These are phyloP conservation scores for Thereva nobilitata DNA, from an alignment of 2,888 invertebrate genomes.

Conservation along the genomic window DNA sequence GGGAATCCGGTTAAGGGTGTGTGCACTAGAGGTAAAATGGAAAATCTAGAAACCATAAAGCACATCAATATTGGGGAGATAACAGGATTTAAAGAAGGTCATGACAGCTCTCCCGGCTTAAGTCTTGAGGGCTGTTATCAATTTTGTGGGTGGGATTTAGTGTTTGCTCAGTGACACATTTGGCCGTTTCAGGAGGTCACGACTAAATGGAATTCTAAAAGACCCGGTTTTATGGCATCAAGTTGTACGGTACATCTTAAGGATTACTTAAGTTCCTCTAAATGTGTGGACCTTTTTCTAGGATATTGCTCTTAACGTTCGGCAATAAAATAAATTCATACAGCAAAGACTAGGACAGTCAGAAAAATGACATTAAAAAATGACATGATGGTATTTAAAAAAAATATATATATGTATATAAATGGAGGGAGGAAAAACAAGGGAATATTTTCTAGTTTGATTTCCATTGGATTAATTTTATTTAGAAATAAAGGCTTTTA, in stretches of 20 bases:
- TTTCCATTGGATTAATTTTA: too few species aligned
- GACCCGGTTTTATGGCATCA: background rate
- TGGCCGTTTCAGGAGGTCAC: slow-evolving; percentile 6
- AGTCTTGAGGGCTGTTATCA: slow-evolving; percentile 37
- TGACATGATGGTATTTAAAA: too few species aligned
- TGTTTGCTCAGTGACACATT: slow-evolving; percentile 26
- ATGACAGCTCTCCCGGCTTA: slow-evolving; percentile 37
- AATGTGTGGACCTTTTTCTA: too few species aligned
- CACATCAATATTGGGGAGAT: slow-evolving; percentile 39
- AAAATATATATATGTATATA: too few species aligned
- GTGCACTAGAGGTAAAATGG: background rate
- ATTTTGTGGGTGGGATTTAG: slow-evolving; percentile 31
- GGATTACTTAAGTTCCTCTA: too few species aligned
- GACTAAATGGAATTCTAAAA: background rate
- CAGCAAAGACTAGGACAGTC: too few species aligned
- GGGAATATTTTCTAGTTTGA: too few species aligned
- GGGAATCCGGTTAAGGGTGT: background rate
- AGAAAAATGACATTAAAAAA: too few species aligned
- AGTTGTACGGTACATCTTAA: slow-evolving; percentile 7
- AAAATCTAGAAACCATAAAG: slow-evolving; percentile 38
- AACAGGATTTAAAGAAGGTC: slow-evolving; percentile 42
- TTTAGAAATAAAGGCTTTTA: too few species aligned
- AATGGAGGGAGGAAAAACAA: too few species aligned
- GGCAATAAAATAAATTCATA: too few species aligned
- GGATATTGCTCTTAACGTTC: too few species aligned